These are phyloP conservation scores for Drosophila gunungcola DNA, from an alignment of 1,140 invertebrate genomes.

Conservation along the genomic window DNA sequence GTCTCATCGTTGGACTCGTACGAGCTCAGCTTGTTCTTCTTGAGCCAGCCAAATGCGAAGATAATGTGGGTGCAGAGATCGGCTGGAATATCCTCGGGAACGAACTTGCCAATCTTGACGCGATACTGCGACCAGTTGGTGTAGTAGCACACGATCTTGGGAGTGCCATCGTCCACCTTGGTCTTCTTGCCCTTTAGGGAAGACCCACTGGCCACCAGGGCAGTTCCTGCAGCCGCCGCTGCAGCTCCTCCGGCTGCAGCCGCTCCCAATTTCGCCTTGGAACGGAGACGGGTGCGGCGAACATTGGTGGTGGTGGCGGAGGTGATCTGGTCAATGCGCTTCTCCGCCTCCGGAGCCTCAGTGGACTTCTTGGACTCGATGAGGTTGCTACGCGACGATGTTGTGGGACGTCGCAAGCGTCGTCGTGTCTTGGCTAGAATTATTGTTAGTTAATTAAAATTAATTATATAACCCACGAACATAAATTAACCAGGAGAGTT, in stretches of 20 bases:
- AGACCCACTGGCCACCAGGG: conserved; percentile 86
- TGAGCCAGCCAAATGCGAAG: conserved; percentile 98
- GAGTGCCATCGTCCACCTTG: conserved; percentile 88
- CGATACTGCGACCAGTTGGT: conserved; percentile 99
- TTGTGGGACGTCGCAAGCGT: conserved; percentile 86
- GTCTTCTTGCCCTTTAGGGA: conserved; percentile 86
- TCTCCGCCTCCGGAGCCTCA: conserved; percentile 80
- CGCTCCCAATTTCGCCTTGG: conserved; percentile 86
- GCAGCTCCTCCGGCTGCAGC: conserved; percentile 86
- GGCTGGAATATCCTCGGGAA: conserved; percentile 97
- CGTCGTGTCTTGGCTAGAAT: conserved; percentile 84
- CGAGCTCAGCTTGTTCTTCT: conserved; percentile 95
- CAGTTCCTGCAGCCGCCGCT: conserved; percentile 87
- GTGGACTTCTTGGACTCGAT: conserved; percentile 85
- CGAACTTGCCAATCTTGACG: conserved; percentile 95
- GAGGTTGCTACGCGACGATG: conserved; percentile 83
- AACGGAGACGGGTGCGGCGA: conserved; percentile 89
- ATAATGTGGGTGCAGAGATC: conserved; percentile 98
- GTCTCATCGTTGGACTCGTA: conserved; percentile 97
- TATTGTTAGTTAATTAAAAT: too few species aligned
- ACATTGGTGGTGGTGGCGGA: conserved; percentile 85
- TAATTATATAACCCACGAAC: too few species aligned
- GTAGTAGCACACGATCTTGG: conserved; percentile 96
- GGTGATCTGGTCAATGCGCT: conserved; percentile 88
- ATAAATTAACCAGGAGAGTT: too few species aligned